These are phyloP conservation scores for Protodeltote pygarga DNA, from an alignment of 2,888 invertebrate genomes.

Conservation along the genomic window DNA sequence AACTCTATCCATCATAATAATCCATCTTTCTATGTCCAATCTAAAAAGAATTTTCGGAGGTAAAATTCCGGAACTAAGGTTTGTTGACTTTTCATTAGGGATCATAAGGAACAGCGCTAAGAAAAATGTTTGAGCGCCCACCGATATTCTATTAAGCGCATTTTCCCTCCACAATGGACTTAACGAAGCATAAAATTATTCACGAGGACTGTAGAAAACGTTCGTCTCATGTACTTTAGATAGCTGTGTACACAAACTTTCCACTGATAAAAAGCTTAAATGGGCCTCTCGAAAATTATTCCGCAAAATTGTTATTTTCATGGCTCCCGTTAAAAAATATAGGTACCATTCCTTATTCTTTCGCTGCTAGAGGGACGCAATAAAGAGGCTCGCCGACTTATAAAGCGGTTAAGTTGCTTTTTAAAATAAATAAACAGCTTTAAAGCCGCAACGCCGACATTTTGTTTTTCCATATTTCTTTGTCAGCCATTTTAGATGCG, in stretches of 20 bases:
- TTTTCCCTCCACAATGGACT: slow-evolving; percentile 74
- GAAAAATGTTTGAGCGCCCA: slow-evolving; percentile 49
- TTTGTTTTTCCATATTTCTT: slow-evolving; percentile 51
- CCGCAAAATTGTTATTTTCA: slow-evolving; percentile 80
- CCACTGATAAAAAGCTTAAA: slow-evolving; percentile 83
- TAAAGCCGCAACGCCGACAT: slow-evolving; percentile 53
- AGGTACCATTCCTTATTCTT: slow-evolving; percentile 66
- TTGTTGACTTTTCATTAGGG: slow-evolving; percentile 72
- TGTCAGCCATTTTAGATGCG: slow-evolving; percentile 22
- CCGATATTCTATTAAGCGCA: slow-evolving; percentile 68
- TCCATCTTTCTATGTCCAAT: slow-evolving; percentile 64
- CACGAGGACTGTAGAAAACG: slow-evolving; percentile 75
- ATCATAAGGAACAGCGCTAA: slow-evolving; percentile 38
- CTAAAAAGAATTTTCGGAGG: slow-evolving; percentile 47
- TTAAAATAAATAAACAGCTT: slow-evolving; percentile 74
- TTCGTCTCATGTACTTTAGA: slow-evolving; percentile 74
- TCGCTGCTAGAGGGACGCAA: slow-evolving; percentile 53
- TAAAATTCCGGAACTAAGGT: slow-evolving; percentile 42
- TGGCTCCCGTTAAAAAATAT: slow-evolving; percentile 69
- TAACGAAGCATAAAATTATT: slow-evolving; percentile 84
- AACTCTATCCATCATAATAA: slow-evolving; percentile 65
- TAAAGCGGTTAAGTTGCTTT: slow-evolving; percentile 72
- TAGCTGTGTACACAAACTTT: slow-evolving; percentile 81
- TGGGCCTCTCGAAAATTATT: slow-evolving; percentile 80
- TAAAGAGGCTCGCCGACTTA: slow-evolving; percentile 72